These are phyloP conservation scores for Anniella stebbinsi DNA, from an alignment of 2,797 vertebrate species.

Conservation along the genomic window DNA sequence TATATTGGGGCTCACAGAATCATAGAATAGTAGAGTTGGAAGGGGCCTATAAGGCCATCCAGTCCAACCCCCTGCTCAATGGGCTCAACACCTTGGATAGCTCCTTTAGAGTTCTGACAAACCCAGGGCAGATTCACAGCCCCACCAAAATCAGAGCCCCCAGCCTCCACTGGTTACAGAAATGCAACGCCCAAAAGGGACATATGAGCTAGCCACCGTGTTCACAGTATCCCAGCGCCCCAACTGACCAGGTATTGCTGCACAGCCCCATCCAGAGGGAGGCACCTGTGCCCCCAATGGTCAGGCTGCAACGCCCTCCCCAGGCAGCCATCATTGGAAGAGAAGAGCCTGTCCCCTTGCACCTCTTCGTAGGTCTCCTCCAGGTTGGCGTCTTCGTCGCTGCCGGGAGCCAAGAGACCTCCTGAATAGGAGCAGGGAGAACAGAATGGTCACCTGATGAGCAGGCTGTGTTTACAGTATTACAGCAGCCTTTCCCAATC, in stretches of 20 bases:
- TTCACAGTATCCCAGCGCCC: not conserved
- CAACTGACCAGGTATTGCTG: constrained; percentile 27
- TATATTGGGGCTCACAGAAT: too few species aligned
- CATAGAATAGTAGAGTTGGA: too few species aligned
- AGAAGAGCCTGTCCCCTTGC: not conserved
- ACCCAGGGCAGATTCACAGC: too few species aligned
- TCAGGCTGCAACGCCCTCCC: not conserved
- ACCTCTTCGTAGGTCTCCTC: not conserved
- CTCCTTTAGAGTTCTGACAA: too few species aligned
- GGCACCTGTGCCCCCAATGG: constrained; percentile 29
- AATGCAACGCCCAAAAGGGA: too few species aligned
- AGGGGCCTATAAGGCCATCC: too few species aligned
- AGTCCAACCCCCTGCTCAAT: too few species aligned
- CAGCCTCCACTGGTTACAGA: too few species aligned
- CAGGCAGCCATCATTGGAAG: not conserved
- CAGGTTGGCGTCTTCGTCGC: not conserved
- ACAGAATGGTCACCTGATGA: not conserved
- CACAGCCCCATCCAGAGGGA: constrained; percentile 8
- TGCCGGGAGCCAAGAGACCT: not conserved
- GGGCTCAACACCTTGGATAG: too few species aligned
- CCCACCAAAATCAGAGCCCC: too few species aligned
- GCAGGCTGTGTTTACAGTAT: not conserved
- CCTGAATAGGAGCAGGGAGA: not conserved
- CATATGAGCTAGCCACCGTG: not conserved
- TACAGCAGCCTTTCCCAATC: too few species aligned